These are phyloP conservation scores for Diloba caeruleocephala DNA, from an alignment of 2,888 invertebrate species.

Conservation along the genomic window DNA sequence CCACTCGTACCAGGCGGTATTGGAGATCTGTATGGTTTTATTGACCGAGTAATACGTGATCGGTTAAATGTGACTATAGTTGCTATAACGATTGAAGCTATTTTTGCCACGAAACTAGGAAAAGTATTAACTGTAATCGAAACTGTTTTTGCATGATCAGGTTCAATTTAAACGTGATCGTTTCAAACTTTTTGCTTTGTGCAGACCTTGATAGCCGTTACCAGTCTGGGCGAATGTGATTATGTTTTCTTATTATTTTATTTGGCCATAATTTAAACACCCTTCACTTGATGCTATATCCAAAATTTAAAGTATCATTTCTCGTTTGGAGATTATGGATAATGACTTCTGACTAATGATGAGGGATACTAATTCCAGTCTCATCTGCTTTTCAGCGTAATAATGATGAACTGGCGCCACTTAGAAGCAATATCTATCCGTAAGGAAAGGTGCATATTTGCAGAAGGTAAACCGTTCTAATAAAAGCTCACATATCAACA, in stretches of 20 bases:
- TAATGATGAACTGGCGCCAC: too few relatives aligned
- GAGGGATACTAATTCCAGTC: too few relatives aligned
- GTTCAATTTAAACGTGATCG: neutral
- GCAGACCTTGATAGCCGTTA: neutral
- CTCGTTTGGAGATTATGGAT: neutral
- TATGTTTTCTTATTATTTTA: neutral
- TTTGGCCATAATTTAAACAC: neutral
- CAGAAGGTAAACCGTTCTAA: too few relatives aligned
- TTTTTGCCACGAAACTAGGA: neutral
- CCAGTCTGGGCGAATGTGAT: neutral
- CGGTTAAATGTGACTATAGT: too few relatives aligned
- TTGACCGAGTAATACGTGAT: too few relatives aligned
- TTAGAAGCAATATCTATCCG: too few relatives aligned
- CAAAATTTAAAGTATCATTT: neutral
- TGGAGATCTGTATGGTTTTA: too few relatives aligned
- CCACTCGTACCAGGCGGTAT: too few relatives aligned
- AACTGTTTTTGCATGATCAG: neutral
- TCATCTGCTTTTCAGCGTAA: too few relatives aligned
- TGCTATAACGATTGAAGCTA: neutral
- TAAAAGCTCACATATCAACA: too few relatives aligned
- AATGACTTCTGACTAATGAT: too few relatives aligned
- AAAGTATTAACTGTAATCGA: neutral
- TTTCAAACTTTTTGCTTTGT: neutral
- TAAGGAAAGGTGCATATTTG: too few relatives aligned
- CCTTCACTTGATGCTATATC: neutral